Base-by-base conservation (phyloP, 2,888 invertebrate genomes). In the Perizoma affinitatum region DNA sequence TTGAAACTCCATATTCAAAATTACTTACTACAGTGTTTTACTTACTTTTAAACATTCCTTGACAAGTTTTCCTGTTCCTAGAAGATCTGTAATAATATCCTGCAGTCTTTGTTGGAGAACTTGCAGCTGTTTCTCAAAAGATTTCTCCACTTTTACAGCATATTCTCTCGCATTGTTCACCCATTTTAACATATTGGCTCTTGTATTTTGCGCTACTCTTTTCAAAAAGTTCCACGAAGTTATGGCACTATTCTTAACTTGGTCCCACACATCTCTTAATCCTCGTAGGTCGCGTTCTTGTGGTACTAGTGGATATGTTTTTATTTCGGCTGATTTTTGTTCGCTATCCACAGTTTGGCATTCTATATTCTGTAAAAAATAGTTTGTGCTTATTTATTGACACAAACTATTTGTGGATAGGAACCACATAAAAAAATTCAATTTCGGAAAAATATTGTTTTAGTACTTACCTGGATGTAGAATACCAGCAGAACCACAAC, bases 41-140 rank as follows among this genome's bases (percentile, higher is more conserved):
- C 73, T 71, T 76, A 84, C 86, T 55, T 75, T 48, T 35, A 82
- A 56, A 69, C 86, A 86, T 66, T 73, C 60, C 63, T 75, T 75
- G 4, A 80, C 67, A 11, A 71, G 55, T 53, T 78, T 67, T 8
- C 74, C 70, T 9, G 72, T 71, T 4, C 70, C 73, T 22, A 75
- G 57, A 5, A 78, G 51, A 33, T 72, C 68, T 43, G 69, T 61
- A 35, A 83, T 69, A 2, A 77, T 61, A 9, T 63, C 58, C 4
- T 73, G 62, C 5, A 79, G 54, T 11, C 71, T 72, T 0, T 66
- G 54, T 62, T 71, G 77, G 6, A 83, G 54, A 9, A 66, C 58
- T 36, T 74, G 59, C 4, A 85, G 8, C 4, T 66, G 71, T 34
- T 69, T 63, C 61, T 76, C 57, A 52, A 84, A 73, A 9, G 57